Conservation (phyloP, 2,888 invertebrate species). For the Nephrocerus scutellatus region DNA sequence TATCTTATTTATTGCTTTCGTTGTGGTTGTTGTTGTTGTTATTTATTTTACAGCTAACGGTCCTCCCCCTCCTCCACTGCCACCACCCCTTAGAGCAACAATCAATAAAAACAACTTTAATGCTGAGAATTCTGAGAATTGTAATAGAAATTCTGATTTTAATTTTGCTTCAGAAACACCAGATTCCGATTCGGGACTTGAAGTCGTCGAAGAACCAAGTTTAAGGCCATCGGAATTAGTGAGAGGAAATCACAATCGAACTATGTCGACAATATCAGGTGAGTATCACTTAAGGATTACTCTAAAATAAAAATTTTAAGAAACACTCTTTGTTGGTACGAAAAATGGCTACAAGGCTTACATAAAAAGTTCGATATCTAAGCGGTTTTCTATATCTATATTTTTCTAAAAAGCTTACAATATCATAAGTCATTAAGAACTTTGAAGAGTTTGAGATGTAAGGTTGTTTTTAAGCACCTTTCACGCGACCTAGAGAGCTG, state of each 20-base stretch:
- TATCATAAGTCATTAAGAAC: no score
- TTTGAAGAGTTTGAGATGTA: no score
- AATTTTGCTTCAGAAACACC: slow-evolving; percentile 21
- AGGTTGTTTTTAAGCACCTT: no score
- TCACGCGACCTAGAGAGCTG: no score
- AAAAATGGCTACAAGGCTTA: no score
- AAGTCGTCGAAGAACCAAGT: slow-evolving; percentile 62
- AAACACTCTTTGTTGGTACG: no score
- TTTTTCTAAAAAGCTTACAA: no score
- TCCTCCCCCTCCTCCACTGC: slow-evolving; percentile 67
- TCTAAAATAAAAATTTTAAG: no score
- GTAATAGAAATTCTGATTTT: slow-evolving; percentile 23
- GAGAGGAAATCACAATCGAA: slow-evolving; percentile 53
- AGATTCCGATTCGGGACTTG: slow-evolving; percentile 49
- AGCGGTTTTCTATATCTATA: no score
- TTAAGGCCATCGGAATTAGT: slow-evolving; percentile 60
- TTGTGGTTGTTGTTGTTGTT: neutral
- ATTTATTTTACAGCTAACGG: slow-evolving; percentile 40
- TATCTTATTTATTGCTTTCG: neutral
- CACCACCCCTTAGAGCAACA: slow-evolving; percentile 52
- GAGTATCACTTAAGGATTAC: no score
- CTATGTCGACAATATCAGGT: slow-evolving; percentile 53
- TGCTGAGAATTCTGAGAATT: slow-evolving; percentile 17
- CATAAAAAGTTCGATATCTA: no score
- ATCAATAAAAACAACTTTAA: slow-evolving; percentile 21